Evolutionary conservation across 2,888 invertebrate species (phyloP).

Genomic region (Microplitis deprimator): DNA sequence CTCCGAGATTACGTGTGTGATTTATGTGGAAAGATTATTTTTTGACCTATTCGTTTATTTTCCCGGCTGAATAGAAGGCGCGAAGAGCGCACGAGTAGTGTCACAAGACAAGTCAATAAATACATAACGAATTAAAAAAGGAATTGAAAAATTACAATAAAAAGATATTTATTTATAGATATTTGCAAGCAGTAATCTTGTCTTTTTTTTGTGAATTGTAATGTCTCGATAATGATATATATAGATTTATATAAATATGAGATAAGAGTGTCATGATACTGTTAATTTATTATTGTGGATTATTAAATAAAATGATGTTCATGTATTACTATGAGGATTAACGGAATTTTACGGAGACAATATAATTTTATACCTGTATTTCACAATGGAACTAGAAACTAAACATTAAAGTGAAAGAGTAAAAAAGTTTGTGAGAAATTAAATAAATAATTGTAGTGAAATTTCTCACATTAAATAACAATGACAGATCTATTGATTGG

Average conservation of each 20-base stretch:
- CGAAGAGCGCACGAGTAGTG: neutral
- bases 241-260: conserved; percentile 11
- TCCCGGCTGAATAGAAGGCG: conserved; percentile 4
- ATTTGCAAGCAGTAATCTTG: conserved; percentile 1
- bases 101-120: conserved; percentile 16
- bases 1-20: neutral
- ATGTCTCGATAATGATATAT: neutral
- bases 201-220: neutral
- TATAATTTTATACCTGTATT: neutral
- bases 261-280: neutral
- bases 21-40: conserved; percentile 15
- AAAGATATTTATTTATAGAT: neutral
- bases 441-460: neutral
- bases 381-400: conserved; percentile 3
- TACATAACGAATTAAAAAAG: neutral
- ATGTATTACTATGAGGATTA: neutral
- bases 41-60: conserved; percentile 11
- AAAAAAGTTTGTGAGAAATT: conserved; percentile 3
- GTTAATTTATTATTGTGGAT: conserved; percentile 3
- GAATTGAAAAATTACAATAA: conserved; percentile 6
- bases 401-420: neutral
- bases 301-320: neutral
- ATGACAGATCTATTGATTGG: conserved; percentile 61
- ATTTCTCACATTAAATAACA: conserved; percentile 8
- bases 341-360: neutral